A percentile compares a stretch with the other conserved stretches of the same genome.
Conservation (phyloP, 2,888 invertebrate species). For the Phyllotreta striolata region DNA sequence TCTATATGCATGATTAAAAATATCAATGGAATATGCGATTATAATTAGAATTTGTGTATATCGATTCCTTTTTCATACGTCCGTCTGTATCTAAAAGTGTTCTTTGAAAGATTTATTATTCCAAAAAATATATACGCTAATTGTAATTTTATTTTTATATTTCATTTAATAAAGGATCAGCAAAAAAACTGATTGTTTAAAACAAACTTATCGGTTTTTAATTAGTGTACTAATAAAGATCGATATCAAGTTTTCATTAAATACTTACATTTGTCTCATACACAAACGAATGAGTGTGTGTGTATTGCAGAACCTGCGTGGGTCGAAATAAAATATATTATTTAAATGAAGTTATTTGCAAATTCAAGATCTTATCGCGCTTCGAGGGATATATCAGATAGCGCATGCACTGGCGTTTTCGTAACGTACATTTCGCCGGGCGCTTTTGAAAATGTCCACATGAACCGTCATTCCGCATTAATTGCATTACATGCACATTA, state of each 20-base stretch:
- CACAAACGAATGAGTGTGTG: neutral
- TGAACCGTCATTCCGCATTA: conserved; percentile 30
- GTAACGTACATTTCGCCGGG: conserved; percentile 42
- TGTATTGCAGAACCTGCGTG: conserved; percentile 2
- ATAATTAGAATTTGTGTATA: no score
- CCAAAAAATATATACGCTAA: no score
- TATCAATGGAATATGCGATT: no score
- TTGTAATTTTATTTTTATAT: no score
- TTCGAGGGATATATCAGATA: conserved; percentile 38
- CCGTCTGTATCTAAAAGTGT: no score
- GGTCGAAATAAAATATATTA: conserved; percentile 33
- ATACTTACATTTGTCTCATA: conserved; percentile 2
- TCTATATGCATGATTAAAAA: no score
- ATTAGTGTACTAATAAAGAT: neutral
- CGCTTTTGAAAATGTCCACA: conserved; percentile 39
- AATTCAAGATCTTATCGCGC: conserved; percentile 41
- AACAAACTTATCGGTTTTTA: no score
- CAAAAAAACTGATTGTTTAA: no score
- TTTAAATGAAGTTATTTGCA: conserved; percentile 39
- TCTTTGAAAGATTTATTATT: no score
- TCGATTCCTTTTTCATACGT: no score
- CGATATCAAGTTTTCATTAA: neutral
- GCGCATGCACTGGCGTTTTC: conserved; percentile 44
- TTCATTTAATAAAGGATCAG: no score
- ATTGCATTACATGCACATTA: conserved; percentile 46